Base-by-base conservation (phyloP, 2,888 invertebrate species). In the Prenolepis imparis region DNA sequence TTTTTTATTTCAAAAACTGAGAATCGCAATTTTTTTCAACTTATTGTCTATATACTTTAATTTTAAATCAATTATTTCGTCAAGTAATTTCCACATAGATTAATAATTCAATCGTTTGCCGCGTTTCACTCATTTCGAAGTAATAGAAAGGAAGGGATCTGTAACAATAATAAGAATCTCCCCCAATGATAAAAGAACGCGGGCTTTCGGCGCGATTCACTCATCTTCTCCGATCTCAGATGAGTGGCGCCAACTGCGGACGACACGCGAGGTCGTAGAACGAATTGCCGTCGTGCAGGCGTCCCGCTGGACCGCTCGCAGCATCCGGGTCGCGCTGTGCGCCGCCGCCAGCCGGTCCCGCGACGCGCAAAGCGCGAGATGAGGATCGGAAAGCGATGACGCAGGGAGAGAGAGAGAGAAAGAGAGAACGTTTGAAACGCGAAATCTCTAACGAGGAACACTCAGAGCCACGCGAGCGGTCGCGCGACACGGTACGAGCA, bases 391-490 rank as follows among this genome's bases (percentile, higher is more conserved):
- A 41, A 63, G 52, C 21, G 67, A 67, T 21, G 52, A 44, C 44
- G 15, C 81, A 82, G 83, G 55, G 83, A 81, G 78, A 77, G 70
- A 86, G 67, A 81, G 86, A 88, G 87, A 82, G 68, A 44, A 59
- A n/a, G 61, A 41, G 41, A n/a, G 88, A 88, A 81, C 83, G 85
- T 91, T 91, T 90, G 36, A 90, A 91, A 90, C 91, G 89, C 90
- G 86, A 91, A 91, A 89, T 91, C 87, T 91, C 87, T 87, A 90
- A 87, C 88, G 88, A 84, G 86, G 72, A 86, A 84, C 86, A 87
- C 86, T 91, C 93, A 93, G 93, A 93, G 91, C 91, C 93, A 92
- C 93, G 92, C 93, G 93, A 93, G 93, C 92, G 92, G 92, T 92
- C 93, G 93, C 89, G 91, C 92, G 91, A 91, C 87, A 88, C 93